A percentile compares a stretch with the other conserved stretches of the same genome.
Conservation (phyloP, 1,140 invertebrate genomes). For the Ylistrum balloti region DNA sequence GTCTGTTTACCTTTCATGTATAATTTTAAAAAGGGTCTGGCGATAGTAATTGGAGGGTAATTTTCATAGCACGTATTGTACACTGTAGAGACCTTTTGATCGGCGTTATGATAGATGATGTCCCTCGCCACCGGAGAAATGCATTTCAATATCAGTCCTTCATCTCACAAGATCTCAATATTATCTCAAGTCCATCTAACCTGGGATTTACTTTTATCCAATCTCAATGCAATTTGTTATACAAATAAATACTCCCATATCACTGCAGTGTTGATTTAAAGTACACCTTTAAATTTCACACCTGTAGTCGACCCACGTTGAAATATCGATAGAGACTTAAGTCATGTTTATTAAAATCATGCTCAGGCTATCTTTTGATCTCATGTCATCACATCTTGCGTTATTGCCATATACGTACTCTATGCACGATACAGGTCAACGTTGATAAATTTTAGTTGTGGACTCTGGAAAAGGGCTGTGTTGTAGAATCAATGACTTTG, state of each 20-base stretch:
- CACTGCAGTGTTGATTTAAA: not conserved
- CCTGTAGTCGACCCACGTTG: not conserved
- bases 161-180: not conserved
- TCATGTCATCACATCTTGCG: not conserved
- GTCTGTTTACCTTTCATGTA: not conserved
- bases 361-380: slow-evolving; percentile 5
- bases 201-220: slow-evolving; percentile 30
- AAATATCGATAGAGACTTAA: not conserved
- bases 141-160: slow-evolving; percentile 14
- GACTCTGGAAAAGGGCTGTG: not conserved
- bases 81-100: not conserved
- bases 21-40: not conserved
- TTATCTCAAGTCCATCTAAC: slow-evolving; percentile 10
- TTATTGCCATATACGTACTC: not conserved
- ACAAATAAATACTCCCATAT: not conserved
- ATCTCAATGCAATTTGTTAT: slow-evolving; percentile 8
- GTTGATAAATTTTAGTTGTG: not conserved
- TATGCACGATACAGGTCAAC: not conserved
- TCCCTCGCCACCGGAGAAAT: slow-evolving; percentile 12
- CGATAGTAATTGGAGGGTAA: not conserved
- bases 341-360: slow-evolving; percentile 17
- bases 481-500: not conserved
- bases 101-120: slow-evolving; percentile 25
- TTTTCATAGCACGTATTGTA: not conserved
- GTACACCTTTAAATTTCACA: slow-evolving; percentile 31